These are phyloP conservation scores for Chrysodeixis includens DNA, from an alignment of 2,888 invertebrate species.

Conservation along the genomic window DNA sequence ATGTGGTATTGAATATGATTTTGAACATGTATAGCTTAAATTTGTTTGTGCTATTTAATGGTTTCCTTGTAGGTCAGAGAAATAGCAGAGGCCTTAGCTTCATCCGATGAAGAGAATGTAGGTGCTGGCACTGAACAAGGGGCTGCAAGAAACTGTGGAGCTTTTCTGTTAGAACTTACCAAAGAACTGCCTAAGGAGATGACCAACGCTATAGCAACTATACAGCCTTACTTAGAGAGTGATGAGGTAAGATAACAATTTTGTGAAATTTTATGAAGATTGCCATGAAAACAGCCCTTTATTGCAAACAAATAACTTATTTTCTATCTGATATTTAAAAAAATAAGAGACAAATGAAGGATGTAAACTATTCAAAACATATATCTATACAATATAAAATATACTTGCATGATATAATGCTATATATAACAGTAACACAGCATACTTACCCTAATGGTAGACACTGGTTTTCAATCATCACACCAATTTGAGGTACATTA, in stretches of 20 bases:
- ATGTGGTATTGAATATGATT: no score
- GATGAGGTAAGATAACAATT: slow-evolving; percentile 80
- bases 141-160: slow-evolving; percentile 84
- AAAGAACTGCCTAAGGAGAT: slow-evolving; percentile 90
- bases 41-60: no score
- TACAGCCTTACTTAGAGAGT: slow-evolving; percentile 90
- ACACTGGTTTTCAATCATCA: no score
- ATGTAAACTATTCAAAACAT: no score
- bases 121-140: slow-evolving; percentile 79
- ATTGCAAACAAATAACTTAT: background rate
- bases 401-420: no score
- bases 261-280: background rate
- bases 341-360: no score
- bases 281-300: background rate
- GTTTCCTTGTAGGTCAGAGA: slow-evolving; percentile 87
- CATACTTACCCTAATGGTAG: no score
- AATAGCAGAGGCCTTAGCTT: slow-evolving; percentile 91
- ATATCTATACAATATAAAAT: no score
- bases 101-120: slow-evolving; percentile 83
- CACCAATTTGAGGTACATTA: no score
- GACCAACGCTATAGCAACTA: slow-evolving; percentile 89
- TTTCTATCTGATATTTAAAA: no score
- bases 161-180: slow-evolving; percentile 91
- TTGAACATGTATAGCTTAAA: no score
- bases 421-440: no score